Percentiles rank a stretch among this genome's conserved stretches.
Conservation (phyloP, 1,140 invertebrate species). For the Zaprionus nigranus region DNA sequence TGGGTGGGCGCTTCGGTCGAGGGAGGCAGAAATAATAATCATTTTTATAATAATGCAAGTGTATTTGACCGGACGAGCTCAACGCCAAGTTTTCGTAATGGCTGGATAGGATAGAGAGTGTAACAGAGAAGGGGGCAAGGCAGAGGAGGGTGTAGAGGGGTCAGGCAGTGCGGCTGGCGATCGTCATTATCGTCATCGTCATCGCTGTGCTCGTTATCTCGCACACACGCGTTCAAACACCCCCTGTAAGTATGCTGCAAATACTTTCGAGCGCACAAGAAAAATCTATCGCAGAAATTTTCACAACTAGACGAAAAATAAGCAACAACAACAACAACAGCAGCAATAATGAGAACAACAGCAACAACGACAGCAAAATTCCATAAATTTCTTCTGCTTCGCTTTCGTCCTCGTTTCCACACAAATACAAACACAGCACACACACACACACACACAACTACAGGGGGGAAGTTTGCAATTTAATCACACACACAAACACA, state of each 20-base stretch:
- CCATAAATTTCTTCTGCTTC: slow-evolving; percentile 68
- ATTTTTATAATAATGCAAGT: slow-evolving; percentile 83
- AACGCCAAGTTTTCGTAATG: slow-evolving; percentile 49
- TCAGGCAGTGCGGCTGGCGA: slow-evolving; percentile 15
- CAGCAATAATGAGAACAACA: slow-evolving; percentile 32
- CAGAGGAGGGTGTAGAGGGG: not conserved
- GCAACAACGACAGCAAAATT: slow-evolving; percentile 58
- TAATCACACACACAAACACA: slow-evolving; percentile 66
- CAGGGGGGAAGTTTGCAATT: slow-evolving; percentile 72
- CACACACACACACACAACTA: slow-evolving; percentile 33
- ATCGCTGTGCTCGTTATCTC: slow-evolving; percentile 53
- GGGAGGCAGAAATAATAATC: slow-evolving; percentile 71
- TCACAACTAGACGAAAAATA: slow-evolving; percentile 69
- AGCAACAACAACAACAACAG: slow-evolving; percentile 43
- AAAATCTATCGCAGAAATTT: slow-evolving; percentile 72
- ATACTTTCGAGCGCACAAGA: slow-evolving; percentile 60
- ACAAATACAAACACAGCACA: slow-evolving; percentile 31
- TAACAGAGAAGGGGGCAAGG: not conserved
- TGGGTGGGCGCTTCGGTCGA: not conserved
- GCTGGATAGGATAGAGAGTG: not conserved
- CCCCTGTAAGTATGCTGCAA: slow-evolving; percentile 63
- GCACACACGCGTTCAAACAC: slow-evolving; percentile 37
- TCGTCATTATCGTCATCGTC: slow-evolving; percentile 42
- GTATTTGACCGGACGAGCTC: slow-evolving; percentile 52
- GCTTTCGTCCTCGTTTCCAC: slow-evolving; percentile 41